Conservation (phyloP, 2,888 invertebrate species). For the Allacma fusca region DNA sequence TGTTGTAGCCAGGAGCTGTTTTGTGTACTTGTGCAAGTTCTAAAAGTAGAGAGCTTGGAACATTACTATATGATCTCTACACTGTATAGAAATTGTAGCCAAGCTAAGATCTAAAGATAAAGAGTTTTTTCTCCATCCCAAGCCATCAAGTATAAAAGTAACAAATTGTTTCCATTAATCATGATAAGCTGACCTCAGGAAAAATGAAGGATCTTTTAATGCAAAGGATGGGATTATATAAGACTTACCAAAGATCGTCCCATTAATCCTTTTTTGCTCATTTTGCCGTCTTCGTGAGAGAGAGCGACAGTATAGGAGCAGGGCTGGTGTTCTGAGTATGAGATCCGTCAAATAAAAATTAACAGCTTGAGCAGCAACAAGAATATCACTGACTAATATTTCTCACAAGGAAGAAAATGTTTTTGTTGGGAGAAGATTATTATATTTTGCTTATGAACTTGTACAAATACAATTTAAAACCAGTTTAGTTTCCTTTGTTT, state of each 20-base stretch:
- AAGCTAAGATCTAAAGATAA: neutral
- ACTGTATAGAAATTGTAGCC: too few species aligned
- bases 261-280: neutral
- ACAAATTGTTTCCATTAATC: conserved; percentile 3
- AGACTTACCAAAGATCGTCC: conserved; percentile 1
- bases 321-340: neutral
- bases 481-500: too few species aligned
- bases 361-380: neutral
- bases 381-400: neutral
- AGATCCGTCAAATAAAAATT: conserved; percentile 13
- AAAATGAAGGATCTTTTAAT: neutral
- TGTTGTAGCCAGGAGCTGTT: too few species aligned
- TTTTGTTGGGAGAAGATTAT: neutral
- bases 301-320: neutral
- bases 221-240: neutral
- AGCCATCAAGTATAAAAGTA: neutral
- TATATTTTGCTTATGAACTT: neutral
- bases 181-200: conserved; percentile 5
- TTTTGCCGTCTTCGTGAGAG: neutral
- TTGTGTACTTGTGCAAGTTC: too few species aligned
- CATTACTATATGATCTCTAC: too few species aligned
- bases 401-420: neutral
- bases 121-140: neutral
- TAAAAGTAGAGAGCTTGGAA: too few species aligned
- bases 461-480: neutral